Evolutionary conservation across 2,888 invertebrate genomes (phyloP).

Genomic region (Drosophila villosipedis): DNA sequence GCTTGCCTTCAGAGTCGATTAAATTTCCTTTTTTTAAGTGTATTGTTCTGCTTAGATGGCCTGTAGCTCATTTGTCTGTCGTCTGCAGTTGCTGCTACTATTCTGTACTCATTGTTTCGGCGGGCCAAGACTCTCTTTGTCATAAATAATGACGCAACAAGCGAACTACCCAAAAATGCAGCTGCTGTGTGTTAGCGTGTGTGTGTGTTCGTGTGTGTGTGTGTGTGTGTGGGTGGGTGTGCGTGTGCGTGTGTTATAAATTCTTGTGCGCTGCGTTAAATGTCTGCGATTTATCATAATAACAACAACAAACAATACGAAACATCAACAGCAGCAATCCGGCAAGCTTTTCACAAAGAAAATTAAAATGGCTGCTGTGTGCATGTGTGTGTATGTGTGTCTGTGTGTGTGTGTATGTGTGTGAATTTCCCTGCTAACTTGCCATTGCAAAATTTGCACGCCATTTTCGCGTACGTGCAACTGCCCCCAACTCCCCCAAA

Average conservation of each 20-base stretch:
- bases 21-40: background rate
- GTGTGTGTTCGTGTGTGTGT: background rate
- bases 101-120: conserved; percentile 1
- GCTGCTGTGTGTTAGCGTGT: conserved; percentile 12
- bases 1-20: background rate
- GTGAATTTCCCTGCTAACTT: conserved; percentile 9
- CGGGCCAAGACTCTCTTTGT: conserved; percentile 20
- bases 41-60: conserved; percentile 4
- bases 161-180: conserved; percentile 58
- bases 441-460: conserved; percentile 63
- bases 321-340: conserved; percentile 59
- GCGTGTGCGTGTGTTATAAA: conserved; percentile 49
- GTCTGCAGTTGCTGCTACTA: conserved; percentile 13
- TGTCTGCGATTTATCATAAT: conserved; percentile 70
- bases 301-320: conserved; percentile 50
- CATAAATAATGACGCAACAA: conserved; percentile 60
- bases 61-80: conserved; percentile 38
- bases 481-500: conserved; percentile 9
- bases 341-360: conserved; percentile 53
- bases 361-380: conserved; percentile 56
- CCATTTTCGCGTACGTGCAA: conserved; percentile 66
- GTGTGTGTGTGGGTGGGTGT: background rate
- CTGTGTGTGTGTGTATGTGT: background rate
- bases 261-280: conserved; percentile 63
- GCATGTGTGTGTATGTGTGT: conserved; percentile 3